Evolutionary conservation across 2,797 vertebrate species (phyloP), one percentile per base, ranked within the genome.

Genomic region (Salmo trutta): DNA sequence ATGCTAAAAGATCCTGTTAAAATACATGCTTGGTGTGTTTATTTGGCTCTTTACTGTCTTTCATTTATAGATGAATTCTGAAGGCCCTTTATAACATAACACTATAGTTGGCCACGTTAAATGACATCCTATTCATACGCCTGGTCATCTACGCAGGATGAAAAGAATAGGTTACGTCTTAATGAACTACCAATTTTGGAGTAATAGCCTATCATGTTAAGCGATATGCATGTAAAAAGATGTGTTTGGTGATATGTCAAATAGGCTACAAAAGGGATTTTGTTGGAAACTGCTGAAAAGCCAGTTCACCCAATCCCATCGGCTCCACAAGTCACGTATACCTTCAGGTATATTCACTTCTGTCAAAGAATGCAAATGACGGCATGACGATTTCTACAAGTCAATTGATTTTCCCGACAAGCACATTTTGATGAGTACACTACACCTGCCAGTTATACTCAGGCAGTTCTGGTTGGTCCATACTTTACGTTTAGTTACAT

Each of bases 401-500:
- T 10, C 17, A 53, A 75, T 75, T 4, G 51, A 71, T 86, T 91
- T 88, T 89, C 33, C 81, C 90, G 93, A 90, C 93, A 77, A 82
- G 24, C 17, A 2, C 0, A 7, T 33, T 82, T 41, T 85, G 71
- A 75, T 78, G 73, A 82, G 83, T 82, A 77, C 67, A 81, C 41
- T 80, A 21, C 78, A 74, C 65, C 12, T 27, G 72, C 84, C 65
- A 29, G 8, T 78, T 83, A 47, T 53, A 24, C 41, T 53, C 71
- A 21, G 51, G 21, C 71, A 77, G 29, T 4, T n/a, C 69, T 77
- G 16, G 74, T 82, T 75, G 75, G 71, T 62, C 76, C 77, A 77
- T 21, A 87, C 83, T 89, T 82, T 62, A 82, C 73, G 91, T 93
- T 92, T 86, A 78, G 83, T 91, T 85, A 89, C 51, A 27, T 53